Evolutionary conservation across 53 echinoderm and acorn worm species (phyloP).

Genomic region (Temnopleurus reevesii): DNA sequence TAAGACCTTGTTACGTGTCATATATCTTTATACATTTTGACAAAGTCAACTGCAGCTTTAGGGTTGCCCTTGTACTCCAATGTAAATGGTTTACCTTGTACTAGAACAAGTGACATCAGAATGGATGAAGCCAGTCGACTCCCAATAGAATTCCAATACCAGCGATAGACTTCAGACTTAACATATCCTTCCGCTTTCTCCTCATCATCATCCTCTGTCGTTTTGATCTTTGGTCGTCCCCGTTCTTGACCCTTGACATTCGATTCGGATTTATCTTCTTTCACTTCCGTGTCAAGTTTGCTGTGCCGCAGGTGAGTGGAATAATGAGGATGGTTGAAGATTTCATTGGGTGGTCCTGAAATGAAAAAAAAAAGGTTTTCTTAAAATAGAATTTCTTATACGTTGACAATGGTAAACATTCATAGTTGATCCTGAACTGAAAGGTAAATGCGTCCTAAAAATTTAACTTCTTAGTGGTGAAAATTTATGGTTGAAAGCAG

Average conservation of each 20-base stretch:
- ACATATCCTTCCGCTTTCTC: slow-evolving; percentile 78
- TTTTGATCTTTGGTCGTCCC: slow-evolving; percentile 61
- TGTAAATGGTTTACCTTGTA: slow-evolving; percentile 59
- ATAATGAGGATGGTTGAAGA: slow-evolving; percentile 34
- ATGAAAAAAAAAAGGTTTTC: not conserved
- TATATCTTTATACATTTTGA: too few species aligned
- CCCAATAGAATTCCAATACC: slow-evolving; percentile 81
- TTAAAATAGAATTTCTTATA: not conserved
- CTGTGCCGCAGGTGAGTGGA: slow-evolving; percentile 26
- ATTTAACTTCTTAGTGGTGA: too few species aligned
- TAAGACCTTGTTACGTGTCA: too few species aligned
- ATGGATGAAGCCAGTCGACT: slow-evolving; percentile 58
- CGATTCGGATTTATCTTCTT: not conserved
- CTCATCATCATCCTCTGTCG: slow-evolving; percentile 64
- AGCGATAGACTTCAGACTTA: slow-evolving; percentile 70
- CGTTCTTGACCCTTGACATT: slow-evolving; percentile 6
- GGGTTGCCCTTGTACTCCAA: not conserved
- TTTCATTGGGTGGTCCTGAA: slow-evolving; percentile 53
- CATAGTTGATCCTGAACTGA: not conserved
- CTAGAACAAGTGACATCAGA: slow-evolving; percentile 65
- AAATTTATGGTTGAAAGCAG: too few species aligned
- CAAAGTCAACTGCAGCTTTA: not conserved
- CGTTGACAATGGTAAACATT: not conserved
- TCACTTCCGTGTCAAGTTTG: not conserved
- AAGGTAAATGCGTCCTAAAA: too few species aligned